Evolutionary conservation across 2,888 invertebrate genomes (phyloP).

Genomic region (Nasonia oneida): DNA sequence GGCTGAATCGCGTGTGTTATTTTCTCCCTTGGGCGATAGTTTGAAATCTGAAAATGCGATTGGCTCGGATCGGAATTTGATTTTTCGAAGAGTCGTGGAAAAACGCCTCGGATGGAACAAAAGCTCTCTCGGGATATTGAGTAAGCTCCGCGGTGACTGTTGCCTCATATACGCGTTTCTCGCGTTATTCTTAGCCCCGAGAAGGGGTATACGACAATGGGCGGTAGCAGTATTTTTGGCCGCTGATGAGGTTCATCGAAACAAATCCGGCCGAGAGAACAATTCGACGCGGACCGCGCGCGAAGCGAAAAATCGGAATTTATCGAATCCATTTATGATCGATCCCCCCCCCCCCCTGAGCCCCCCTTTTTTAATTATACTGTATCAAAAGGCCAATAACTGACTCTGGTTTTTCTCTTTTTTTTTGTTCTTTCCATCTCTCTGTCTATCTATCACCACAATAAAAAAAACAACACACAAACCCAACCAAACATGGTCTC

Average conservation of each 20-base stretch:
- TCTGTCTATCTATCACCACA: constrained; percentile 70
- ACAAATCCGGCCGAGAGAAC: not conserved
- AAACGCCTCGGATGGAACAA: not conserved
- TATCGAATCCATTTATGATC: too few relatives aligned
- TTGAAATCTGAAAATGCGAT: too few relatives aligned
- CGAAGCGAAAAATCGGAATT: too few relatives aligned
- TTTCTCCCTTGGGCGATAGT: too few relatives aligned
- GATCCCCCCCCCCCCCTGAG: not conserved
- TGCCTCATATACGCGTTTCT: not conserved
- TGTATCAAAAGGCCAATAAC: constrained; percentile 74
- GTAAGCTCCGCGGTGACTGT: not conserved
- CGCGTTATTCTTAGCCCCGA: constrained; percentile 47
- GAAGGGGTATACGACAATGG: constrained; percentile 37
- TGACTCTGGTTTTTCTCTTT: constrained; percentile 77
- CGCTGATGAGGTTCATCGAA: constrained; percentile 16
- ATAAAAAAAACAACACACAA: constrained; percentile 71
- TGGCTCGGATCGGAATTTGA: not conserved
- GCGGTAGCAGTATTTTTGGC: constrained; percentile 40
- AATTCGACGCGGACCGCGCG: not conserved
- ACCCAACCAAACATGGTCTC: constrained; percentile 69
- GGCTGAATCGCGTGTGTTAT: too few relatives aligned
- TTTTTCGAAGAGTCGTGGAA: not conserved
- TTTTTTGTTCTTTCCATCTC: constrained; percentile 68
- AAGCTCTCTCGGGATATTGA: constrained; percentile 8
- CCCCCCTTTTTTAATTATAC: constrained; percentile 6